Evolutionary conservation across 64 coral and sea anemone genomes (phyloP).

Genomic region (Orbicella faveolata): DNA sequence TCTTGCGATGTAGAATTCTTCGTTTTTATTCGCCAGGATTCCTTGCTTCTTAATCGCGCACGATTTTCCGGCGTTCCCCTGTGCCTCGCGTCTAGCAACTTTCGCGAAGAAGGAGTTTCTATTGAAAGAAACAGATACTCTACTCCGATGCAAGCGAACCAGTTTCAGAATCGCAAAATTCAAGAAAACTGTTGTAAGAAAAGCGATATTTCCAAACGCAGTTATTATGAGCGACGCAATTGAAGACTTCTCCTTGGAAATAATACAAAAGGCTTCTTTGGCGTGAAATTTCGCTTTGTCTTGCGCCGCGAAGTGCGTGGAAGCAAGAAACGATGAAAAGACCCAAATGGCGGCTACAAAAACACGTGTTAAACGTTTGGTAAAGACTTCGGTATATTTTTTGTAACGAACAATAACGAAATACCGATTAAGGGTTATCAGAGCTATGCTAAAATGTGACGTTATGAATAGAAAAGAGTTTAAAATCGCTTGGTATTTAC

Average conservation of each 20-base stretch:
- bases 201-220: neutral
- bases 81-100: neutral
- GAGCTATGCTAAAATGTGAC: conserved; percentile 2
- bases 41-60: neutral
- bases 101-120: neutral
- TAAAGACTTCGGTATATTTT: neutral
- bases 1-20: conserved; percentile 10
- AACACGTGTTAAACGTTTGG: neutral
- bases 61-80: neutral
- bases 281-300: neutral
- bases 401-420: conserved; percentile 17
- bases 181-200: neutral
- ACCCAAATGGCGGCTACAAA: neutral
- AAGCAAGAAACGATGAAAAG: neutral
- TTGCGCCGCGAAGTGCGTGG: neutral
- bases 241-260: neutral
- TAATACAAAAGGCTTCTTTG: conserved; percentile 16
- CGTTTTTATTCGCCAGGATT: neutral
- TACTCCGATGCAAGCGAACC: neutral
- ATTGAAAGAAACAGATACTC: neutral
- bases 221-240: neutral
- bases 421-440: conserved; percentile 9
- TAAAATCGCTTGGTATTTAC: conserved; percentile 28
- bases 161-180: conserved; percentile 1
- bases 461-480: conserved; percentile 9